These are phyloP conservation scores for Brachyrhaphis roseni DNA, from an alignment of 2,797 vertebrate species.

Conservation along the genomic window DNA sequence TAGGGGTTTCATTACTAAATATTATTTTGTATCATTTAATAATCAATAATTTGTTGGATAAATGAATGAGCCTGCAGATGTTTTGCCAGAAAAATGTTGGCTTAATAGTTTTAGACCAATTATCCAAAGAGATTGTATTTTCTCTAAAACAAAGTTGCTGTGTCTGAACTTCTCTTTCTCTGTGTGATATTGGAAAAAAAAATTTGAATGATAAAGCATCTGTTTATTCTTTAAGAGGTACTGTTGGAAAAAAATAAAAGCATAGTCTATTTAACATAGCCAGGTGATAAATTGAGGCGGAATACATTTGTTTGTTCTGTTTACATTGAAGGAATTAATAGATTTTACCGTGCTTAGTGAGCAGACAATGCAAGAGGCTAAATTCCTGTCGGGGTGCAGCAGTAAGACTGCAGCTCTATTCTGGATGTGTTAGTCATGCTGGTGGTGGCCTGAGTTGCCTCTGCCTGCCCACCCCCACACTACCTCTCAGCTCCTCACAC, in stretches of 20 bases:
- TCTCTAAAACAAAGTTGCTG: background rate
- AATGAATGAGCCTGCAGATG: conserved; percentile 5
- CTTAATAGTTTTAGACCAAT: conserved; percentile 1
- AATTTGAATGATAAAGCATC: background rate
- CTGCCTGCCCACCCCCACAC: conserved; percentile 71
- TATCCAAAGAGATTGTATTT: conserved; percentile 9
- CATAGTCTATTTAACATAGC: background rate
- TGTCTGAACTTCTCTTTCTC: conserved; percentile 2
- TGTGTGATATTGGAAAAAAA: background rate
- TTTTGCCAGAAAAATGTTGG: background rate
- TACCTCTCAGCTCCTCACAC: conserved; percentile 64
- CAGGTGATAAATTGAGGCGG: background rate
- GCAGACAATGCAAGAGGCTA: conserved; percentile 48
- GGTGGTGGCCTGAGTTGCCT: conserved; percentile 75
- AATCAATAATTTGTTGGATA: conserved; percentile 5
- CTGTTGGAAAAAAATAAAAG: conserved; percentile 1
- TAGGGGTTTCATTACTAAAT: conserved; percentile 24
- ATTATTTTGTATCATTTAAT: conserved; percentile 22
- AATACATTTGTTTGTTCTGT: conserved; percentile 2
- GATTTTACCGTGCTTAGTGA: conserved; percentile 19
- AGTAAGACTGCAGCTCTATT: conserved; percentile 68
- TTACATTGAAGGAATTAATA: background rate
- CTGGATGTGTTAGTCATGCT: conserved; percentile 78
- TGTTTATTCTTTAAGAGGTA: background rate
- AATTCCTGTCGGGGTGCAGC: conserved; percentile 56